Conservation (phyloP, 2,888 invertebrate genomes). For the Carabus problematicus region DNA sequence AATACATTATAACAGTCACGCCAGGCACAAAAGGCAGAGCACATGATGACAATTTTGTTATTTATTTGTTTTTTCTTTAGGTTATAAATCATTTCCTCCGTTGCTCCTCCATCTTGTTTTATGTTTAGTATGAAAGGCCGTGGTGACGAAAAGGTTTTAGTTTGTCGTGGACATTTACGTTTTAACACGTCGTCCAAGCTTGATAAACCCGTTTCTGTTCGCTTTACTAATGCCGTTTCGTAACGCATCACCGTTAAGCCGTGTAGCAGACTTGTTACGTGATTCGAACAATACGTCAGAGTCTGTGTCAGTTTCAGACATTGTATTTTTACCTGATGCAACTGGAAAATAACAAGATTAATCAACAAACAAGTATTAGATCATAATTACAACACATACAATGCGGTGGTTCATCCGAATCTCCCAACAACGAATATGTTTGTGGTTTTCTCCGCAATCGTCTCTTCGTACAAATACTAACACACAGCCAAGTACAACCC, state of each 20-base stretch:
- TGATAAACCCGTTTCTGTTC: constrained; percentile 64
- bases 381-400: constrained; percentile 60
- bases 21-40: constrained; percentile 41
- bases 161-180: constrained; percentile 55
- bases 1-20: constrained; percentile 7
- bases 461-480: constrained; percentile 61
- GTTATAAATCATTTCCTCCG: no score
- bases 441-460: constrained; percentile 65
- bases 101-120: not conserved
- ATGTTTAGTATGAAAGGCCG: constrained; percentile 12
- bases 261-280: constrained; percentile 64
- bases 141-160: not conserved
- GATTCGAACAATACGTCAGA: constrained; percentile 86
- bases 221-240: constrained; percentile 65
- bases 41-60: constrained; percentile 23
- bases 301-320: constrained; percentile 82
- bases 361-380: no score
- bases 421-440: constrained; percentile 75
- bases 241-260: constrained; percentile 63
- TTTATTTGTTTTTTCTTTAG: not conserved
- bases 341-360: constrained; percentile 60
- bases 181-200: constrained; percentile 63
- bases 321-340: constrained; percentile 67
- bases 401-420: constrained; percentile 70
- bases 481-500: constrained; percentile 70